A percentile compares a stretch with the other conserved stretches of the same genome.
Evolutionary conservation across 2,888 invertebrate genomes (phyloP).

Genomic region (Stenichneumon culpator): DNA sequence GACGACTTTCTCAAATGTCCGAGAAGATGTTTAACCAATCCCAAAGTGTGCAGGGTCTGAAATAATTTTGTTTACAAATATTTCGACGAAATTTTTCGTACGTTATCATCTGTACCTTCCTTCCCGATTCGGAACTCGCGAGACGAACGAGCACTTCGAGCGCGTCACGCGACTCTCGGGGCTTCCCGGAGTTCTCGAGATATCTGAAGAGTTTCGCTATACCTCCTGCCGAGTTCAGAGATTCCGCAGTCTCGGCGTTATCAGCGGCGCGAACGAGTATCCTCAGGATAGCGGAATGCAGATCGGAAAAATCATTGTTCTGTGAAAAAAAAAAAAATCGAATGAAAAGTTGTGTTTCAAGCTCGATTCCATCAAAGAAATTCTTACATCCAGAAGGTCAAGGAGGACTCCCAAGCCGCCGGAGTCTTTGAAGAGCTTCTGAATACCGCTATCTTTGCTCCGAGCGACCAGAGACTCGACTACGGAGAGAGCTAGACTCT

Average conservation of each 20-base stretch:
- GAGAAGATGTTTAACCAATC: slow-evolving; percentile 74
- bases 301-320: slow-evolving; percentile 75
- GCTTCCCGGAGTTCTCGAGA: slow-evolving; percentile 67
- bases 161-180: slow-evolving; percentile 66
- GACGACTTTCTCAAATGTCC: slow-evolving; percentile 63
- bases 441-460: slow-evolving; percentile 85
- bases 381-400: slow-evolving; percentile 86
- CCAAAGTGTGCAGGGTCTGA: slow-evolving; percentile 74
- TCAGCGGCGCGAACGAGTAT: slow-evolving; percentile 72
- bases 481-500: slow-evolving; percentile 85
- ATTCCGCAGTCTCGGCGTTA: slow-evolving; percentile 74
- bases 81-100: not conserved
- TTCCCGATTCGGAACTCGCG: slow-evolving; percentile 72
- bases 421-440: slow-evolving; percentile 86
- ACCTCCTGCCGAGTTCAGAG: slow-evolving; percentile 69
- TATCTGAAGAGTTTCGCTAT: slow-evolving; percentile 74
- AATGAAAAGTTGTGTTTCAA: slow-evolving; percentile 21
- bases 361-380: not conserved
- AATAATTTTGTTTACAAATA: slow-evolving; percentile 14
- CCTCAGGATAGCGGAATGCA: slow-evolving; percentile 73
- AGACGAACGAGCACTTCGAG: slow-evolving; percentile 74
- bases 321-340: slow-evolving; percentile 57
- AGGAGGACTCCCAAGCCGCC: slow-evolving; percentile 86
- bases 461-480: slow-evolving; percentile 85
- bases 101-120: slow-evolving; percentile 71